Conservation (phyloP, 2,113 vertebrate genomes). For the Apteryx mantelli region DNA sequence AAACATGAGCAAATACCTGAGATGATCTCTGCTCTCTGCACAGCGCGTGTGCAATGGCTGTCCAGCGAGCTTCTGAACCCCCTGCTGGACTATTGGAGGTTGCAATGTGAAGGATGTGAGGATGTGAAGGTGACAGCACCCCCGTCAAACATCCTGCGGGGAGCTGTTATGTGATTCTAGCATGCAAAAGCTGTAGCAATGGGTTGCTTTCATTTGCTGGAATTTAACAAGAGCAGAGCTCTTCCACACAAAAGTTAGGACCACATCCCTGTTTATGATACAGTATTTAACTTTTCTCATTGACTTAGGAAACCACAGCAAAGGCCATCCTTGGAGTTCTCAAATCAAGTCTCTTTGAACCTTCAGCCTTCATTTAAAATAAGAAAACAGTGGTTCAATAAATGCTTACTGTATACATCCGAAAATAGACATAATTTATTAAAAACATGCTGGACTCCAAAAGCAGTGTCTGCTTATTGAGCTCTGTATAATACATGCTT, state of each 20-base stretch:
- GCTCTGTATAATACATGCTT: neutral
- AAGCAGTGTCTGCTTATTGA: neutral
- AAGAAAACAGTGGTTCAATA: neutral
- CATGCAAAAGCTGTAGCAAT: neutral
- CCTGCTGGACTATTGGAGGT: neutral
- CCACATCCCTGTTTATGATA: neutral
- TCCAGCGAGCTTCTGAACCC: neutral
- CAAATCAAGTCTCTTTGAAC: neutral
- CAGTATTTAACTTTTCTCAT: neutral
- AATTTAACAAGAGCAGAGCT: neutral
- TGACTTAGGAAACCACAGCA: conserved; percentile 7
- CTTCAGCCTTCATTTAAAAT: neutral
- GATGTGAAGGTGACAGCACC: neutral
- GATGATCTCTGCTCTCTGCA: neutral
- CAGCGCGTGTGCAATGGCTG: neutral
- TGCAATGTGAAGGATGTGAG: neutral
- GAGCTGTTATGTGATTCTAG: neutral
- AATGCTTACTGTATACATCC: neutral
- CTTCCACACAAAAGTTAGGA: neutral
- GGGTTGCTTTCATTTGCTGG: neutral
- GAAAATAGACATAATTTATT: neutral
- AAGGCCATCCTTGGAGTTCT: neutral
- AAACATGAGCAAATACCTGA: neutral
- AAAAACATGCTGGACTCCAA: neutral
- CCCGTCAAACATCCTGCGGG: neutral